Conservation (phyloP, 1,140 invertebrate species). For the Drepana arcuata region DNA sequence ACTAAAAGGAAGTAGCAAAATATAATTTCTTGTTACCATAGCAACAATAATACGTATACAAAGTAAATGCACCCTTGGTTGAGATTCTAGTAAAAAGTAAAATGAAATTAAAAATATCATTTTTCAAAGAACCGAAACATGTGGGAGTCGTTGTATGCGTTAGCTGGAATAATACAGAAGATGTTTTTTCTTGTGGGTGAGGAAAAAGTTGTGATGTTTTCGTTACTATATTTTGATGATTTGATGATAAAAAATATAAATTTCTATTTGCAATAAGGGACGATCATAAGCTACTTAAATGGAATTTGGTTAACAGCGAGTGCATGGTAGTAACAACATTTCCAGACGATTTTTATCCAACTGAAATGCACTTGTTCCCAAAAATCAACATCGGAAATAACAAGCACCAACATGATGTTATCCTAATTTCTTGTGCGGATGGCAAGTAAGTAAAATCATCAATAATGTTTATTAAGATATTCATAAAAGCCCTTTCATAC, state of each 20-base stretch:
- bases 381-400: conserved; percentile 68
- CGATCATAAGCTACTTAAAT: conserved; percentile 91
- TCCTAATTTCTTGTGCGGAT: conserved; percentile 92
- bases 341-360: conserved; percentile 88
- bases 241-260: too few relatives aligned
- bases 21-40: too few relatives aligned
- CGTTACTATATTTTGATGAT: too few relatives aligned
- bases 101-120: conserved; percentile 88
- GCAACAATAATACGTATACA: too few relatives aligned
- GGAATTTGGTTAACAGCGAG: conserved; percentile 88
- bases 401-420: conserved; percentile 85
- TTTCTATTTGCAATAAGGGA: too few relatives aligned
- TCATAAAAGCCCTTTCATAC: too few relatives aligned
- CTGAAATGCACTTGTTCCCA: conserved; percentile 88
- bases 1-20: too few relatives aligned
- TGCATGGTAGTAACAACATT: conserved; percentile 83
- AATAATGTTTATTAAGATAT: too few relatives aligned
- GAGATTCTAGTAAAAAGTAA: too few relatives aligned
- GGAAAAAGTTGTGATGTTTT: background rate
- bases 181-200: conserved; percentile 92
- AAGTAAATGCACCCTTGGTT: too few relatives aligned
- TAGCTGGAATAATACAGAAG: conserved; percentile 93
- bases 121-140: conserved; percentile 81
- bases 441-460: conserved; percentile 76
- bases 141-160: conserved; percentile 87